phyloP scores from a whole-genome alignment of 2,113 vertebrate species.

The Malurus melanocephalus region DNA sequence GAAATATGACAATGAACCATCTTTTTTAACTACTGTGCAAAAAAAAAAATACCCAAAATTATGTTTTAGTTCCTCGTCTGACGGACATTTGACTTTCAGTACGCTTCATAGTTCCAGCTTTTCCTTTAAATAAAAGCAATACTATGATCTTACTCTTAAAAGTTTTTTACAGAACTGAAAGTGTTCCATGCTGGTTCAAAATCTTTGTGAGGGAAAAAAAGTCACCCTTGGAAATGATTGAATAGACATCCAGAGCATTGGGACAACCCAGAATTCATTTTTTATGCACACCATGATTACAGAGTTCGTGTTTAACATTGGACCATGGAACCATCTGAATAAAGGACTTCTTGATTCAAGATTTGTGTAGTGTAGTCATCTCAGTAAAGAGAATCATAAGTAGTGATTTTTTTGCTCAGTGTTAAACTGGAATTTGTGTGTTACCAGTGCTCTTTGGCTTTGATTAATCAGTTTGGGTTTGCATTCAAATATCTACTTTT shows the following conservation, averaged over 20 bases:
- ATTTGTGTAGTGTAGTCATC: neutral
- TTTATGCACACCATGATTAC: neutral
- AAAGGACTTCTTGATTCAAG: neutral
- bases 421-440: neutral
- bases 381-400: neutral
- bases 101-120: neutral
- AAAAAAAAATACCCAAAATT: neutral
- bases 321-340: neutral
- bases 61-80: neutral
- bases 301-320: neutral
- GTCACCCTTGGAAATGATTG: neutral
- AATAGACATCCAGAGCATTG: neutral
- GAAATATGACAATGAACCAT: neutral
- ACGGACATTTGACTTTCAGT: neutral
- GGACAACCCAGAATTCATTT: neutral
- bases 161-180: neutral
- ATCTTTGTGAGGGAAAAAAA: neutral
- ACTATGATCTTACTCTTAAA: neutral
- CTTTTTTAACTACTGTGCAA: neutral
- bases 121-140: neutral
- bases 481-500: neutral
- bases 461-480: neutral
- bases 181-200: neutral
- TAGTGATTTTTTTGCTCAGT: neutral
- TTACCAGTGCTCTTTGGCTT: neutral